Percentiles rank a stretch among this genome's conserved stretches.
Evolutionary conservation across 2,888 invertebrate species (phyloP).

Genomic region (Cordylochernes scorpioides): DNA sequence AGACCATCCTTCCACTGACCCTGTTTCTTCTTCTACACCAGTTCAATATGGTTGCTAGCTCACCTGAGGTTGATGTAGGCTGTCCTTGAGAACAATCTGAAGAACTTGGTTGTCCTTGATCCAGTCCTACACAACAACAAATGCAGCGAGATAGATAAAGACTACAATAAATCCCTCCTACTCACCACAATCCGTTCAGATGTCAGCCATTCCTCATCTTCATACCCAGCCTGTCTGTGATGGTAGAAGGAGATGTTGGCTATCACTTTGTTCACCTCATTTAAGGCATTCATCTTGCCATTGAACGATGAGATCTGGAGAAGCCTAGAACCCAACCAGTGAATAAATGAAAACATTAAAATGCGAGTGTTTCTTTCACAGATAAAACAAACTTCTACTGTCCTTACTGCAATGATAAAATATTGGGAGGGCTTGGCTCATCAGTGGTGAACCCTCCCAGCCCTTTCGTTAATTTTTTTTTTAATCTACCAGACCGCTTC

Average conservation of each 20-base stretch:
- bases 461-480: no score
- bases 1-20: no score
- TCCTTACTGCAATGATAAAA: no score
- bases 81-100: conserved; percentile 77
- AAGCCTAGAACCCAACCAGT: no score
- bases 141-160: conserved; percentile 16
- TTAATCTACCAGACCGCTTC: no score
- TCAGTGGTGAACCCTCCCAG: no score
- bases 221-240: conserved; percentile 35
- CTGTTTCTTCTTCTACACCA: no score
- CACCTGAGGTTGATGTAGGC: conserved; percentile 58
- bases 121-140: conserved; percentile 33
- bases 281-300: conserved; percentile 94
- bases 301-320: conserved; percentile 90
- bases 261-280: conserved; percentile 90
- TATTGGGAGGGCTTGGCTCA: no score
- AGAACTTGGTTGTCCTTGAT: conserved; percentile 81
- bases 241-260: conserved; percentile 69
- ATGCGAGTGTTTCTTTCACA: no score
- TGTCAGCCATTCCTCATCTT: conserved; percentile 71
- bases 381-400: no score
- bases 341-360: no score
- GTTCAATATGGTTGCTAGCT: no score
- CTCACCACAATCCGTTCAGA: conserved; percentile 76
- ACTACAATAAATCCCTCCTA: conserved; percentile 15